Percentiles rank a stretch among this genome's conserved stretches.
Conservation (phyloP, 2,797 vertebrate species). For the Pseudomugil gertrudae region DNA sequence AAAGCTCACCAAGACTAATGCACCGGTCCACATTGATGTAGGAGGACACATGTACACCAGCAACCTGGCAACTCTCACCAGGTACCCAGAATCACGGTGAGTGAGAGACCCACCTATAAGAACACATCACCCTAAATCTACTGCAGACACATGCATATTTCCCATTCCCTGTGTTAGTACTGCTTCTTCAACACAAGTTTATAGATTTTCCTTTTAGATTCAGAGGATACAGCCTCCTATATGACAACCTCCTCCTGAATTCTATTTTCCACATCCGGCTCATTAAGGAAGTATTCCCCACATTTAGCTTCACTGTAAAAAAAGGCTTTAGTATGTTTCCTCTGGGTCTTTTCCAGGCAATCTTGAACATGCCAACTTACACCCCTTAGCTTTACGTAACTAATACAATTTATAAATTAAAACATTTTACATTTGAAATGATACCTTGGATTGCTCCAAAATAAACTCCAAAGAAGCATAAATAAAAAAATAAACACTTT, state of each 20-base stretch:
- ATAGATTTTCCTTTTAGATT: background rate
- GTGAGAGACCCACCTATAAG: background rate
- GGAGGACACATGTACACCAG: conserved; percentile 99
- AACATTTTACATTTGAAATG: too few relatives aligned
- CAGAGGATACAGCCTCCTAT: background rate
- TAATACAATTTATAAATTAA: background rate
- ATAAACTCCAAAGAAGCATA: too few relatives aligned
- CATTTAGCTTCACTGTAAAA: background rate
- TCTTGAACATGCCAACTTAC: background rate
- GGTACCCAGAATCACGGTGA: conserved; percentile 96
- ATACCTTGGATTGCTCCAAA: too few relatives aligned
- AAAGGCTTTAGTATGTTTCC: background rate
- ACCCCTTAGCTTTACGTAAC: background rate
- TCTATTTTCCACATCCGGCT: background rate
- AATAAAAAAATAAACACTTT: too few relatives aligned
- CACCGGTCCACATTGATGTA: conserved; percentile 97
- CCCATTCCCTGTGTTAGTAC: background rate
- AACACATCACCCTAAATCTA: background rate
- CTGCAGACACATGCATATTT: background rate
- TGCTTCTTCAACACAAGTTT: background rate
- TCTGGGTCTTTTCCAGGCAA: background rate
- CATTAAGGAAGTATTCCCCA: background rate
- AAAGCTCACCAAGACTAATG: conserved; percentile 94
- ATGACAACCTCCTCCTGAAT: background rate
- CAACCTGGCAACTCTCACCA: conserved; percentile 96